Evolutionary conservation across 1,140 invertebrate genomes (phyloP), one percentile per base, ranked within the genome.

Genomic region (Cotesia glomerata): DNA sequence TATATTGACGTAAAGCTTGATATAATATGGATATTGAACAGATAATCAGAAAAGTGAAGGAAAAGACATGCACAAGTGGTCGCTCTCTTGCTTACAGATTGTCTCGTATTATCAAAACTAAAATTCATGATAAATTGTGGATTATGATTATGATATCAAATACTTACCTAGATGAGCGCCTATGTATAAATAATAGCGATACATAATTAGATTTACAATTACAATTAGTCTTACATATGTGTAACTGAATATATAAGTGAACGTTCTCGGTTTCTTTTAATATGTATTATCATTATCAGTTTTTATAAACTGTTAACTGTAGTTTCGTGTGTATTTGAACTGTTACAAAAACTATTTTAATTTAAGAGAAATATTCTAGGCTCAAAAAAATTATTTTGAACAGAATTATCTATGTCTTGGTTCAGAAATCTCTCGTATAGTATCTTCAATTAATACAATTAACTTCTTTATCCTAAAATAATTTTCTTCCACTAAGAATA

Each of bases 231-330:
- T 56, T 69, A 64, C 52, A 72, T 66, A 69, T 70, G 51, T 45
- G 35, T 32, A 61, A 14, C 34, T 59, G 68, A 54, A 45, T 11
- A 45, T 11, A 45, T 45, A 45, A 45, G 39, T 45, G 39, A 45
- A 75, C 61, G 59, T 59, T 73, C 78, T 78, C 71, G 71, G 61
- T 81, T 80, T 59, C 58, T 74, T 61, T 77, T 63, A 8, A 36
- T 59, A 54, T 63, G 71, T 77, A 77, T 73, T 75, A 73, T 72
- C 59, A 77, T 73, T 75, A 73, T 72, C 59, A 66, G 61, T 75
- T 75, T 59, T 71, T 63, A 32, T 9, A 9, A 45, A 45, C 39
- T 45, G 39, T 7, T 45, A 5, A 45, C 39, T 45, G 8, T 45
- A 45, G 11, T 26, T 26, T 0, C 7, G 11, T 5, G 11, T 11